Evolutionary conservation across 2,113 vertebrate genomes (phyloP).

Genomic region (Phalacrocorax carbo): DNA sequence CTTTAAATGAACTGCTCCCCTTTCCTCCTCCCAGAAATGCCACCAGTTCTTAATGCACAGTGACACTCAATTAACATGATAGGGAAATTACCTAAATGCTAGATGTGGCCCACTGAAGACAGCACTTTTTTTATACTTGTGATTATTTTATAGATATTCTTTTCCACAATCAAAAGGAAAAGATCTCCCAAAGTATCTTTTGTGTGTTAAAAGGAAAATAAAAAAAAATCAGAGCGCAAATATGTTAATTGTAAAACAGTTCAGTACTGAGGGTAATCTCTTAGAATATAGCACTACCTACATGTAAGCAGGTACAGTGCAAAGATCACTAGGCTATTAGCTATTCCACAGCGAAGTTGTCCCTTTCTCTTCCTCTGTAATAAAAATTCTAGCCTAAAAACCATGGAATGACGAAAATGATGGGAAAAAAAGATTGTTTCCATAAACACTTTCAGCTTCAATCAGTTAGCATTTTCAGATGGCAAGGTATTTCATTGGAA

Average conservation of each 20-base stretch:
- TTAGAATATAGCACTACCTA: not conserved
- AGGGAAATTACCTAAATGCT: constrained; percentile 50
- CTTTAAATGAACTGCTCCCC: not conserved
- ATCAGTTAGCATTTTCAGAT: not conserved
- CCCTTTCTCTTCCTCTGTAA: not conserved
- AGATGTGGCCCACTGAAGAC: not conserved
- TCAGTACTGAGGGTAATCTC: not conserved
- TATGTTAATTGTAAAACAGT: not conserved
- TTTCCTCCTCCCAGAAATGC: not conserved
- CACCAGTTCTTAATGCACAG: not conserved
- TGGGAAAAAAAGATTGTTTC: not conserved
- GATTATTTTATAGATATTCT: constrained; percentile 23
- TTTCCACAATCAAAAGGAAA: not conserved
- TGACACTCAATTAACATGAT: constrained; percentile 13
- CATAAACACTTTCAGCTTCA: not conserved
- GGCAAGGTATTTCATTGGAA: not conserved
- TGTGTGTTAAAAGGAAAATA: not conserved
- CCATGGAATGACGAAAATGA: not conserved
- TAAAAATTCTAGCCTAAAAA: not conserved
- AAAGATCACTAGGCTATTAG: not conserved
- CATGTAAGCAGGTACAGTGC: not conserved
- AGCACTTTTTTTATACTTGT: not conserved
- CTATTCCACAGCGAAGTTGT: not conserved
- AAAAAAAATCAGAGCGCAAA: not conserved
- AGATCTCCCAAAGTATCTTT: not conserved